Conservation (phyloP, 1,140 invertebrate genomes). For the Micrasema minimum region DNA sequence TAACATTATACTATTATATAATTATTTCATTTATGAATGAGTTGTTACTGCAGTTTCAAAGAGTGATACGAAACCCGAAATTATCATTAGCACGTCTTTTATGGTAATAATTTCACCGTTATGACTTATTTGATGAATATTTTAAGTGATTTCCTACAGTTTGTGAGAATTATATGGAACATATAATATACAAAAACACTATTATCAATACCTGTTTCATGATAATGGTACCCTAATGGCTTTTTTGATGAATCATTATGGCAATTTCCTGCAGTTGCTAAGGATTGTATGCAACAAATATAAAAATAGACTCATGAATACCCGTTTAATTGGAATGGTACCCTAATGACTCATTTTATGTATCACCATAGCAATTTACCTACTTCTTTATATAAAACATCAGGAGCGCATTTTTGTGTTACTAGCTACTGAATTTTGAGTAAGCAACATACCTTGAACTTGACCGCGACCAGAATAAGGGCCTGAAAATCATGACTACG, state of each 20-base stretch:
- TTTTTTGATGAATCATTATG: background rate
- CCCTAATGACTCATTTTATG: constrained; percentile 1
- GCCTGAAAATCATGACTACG: constrained; percentile 7
- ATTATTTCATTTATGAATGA: constrained; percentile 4
- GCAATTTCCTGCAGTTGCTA: constrained; percentile 4
- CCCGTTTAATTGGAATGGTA: constrained; percentile 1
- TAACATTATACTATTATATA: too few relatives aligned
- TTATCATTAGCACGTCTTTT: background rate
- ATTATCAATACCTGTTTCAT: too few relatives aligned
- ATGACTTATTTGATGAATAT: too few relatives aligned
- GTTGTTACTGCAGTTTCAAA: constrained; percentile 1
- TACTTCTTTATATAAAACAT: constrained; percentile 11
- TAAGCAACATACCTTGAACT: background rate
- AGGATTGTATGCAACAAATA: constrained; percentile 1
- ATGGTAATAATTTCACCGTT: background rate
- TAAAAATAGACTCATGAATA: constrained; percentile 5
- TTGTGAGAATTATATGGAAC: too few relatives aligned
- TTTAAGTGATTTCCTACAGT: too few relatives aligned
- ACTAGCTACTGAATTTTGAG: constrained; percentile 5
- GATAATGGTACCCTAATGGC: too few relatives aligned
- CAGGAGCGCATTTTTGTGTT: constrained; percentile 7
- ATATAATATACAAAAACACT: too few relatives aligned
- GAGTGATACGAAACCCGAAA: background rate
- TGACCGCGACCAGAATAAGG: constrained; percentile 4
- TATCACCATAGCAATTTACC: constrained; percentile 13